Evolutionary conservation across 37 sponge, comb jelly and placozoan genomes (phyloP).

Genomic region (Geodia barretti): DNA sequence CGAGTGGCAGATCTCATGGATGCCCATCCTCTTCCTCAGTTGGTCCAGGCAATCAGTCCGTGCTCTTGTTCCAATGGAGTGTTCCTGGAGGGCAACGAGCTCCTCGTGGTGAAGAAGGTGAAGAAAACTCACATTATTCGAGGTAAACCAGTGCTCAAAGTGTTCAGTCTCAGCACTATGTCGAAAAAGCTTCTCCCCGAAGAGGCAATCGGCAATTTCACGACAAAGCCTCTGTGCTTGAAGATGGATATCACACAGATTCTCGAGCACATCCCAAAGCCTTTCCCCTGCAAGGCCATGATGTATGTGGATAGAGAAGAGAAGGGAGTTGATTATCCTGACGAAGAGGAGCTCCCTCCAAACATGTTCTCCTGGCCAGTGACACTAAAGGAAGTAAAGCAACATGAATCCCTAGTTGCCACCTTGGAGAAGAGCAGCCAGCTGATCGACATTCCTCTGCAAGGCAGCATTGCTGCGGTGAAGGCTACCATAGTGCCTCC

Average conservation of each 20-base stretch:
- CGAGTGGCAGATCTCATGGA: background rate
- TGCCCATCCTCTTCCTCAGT: background rate
- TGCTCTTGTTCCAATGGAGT: background rate
- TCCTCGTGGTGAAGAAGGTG: background rate
- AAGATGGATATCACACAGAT: background rate
- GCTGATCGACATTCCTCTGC: background rate
- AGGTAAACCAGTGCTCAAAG: background rate
- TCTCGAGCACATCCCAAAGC: background rate
- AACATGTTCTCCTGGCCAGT: conserved; percentile 13
- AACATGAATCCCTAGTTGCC: background rate
- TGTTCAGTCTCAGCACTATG: background rate
- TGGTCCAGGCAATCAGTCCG: background rate
- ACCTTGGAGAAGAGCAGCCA: background rate
- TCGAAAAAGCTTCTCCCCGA: background rate
- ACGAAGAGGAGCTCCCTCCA: background rate
- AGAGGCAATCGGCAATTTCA: background rate
- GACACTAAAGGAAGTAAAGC: background rate
- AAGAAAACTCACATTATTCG: background rate
- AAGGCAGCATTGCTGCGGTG: background rate
- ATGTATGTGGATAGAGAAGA: background rate
- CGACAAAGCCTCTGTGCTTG: background rate
- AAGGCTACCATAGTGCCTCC: background rate
- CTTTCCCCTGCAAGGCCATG: background rate
- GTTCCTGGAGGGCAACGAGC: background rate
- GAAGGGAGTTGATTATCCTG: background rate